These are phyloP conservation scores for Tipula helvola DNA, from an alignment of 2,888 invertebrate genomes.

Conservation along the genomic window DNA sequence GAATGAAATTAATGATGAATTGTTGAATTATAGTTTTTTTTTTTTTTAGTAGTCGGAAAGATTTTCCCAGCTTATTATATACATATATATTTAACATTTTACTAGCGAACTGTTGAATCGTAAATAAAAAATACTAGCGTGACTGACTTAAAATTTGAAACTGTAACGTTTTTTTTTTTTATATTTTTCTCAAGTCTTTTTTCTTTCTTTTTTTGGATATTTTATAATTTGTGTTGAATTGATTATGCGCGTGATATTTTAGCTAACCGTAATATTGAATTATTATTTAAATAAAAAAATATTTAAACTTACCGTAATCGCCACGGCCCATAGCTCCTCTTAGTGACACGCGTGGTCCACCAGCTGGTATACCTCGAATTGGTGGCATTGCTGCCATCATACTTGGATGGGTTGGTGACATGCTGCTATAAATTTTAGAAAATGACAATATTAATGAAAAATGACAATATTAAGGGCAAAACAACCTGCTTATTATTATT, in stretches of 20 bases:
- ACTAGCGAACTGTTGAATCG: not conserved
- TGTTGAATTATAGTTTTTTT: not conserved
- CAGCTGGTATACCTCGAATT: conserved; percentile 43
- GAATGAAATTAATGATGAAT: conserved; percentile 5
- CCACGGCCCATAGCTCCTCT: conserved; percentile 63
- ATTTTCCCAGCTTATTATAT: not conserved
- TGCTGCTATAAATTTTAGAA: conserved; percentile 23
- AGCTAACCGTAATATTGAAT: not conserved
- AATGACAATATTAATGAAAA: too few relatives aligned
- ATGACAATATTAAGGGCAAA: too few relatives aligned
- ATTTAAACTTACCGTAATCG: conserved; percentile 71
- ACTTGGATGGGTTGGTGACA: conserved; percentile 59
- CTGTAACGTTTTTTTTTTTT: not conserved
- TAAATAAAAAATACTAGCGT: not conserved
- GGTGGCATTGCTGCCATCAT: conserved; percentile 58
- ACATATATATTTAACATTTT: conserved; percentile 5
- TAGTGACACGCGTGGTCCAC: conserved; percentile 35
- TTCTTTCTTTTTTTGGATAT: not conserved
- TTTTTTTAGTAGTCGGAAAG: not conserved
- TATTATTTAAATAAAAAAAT: conserved; percentile 10
- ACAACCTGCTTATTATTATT: too few relatives aligned
- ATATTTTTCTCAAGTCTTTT: not conserved
- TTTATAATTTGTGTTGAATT: not conserved
- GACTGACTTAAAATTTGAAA: not conserved
- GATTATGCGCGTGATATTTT: not conserved